phyloP scores from a whole-genome alignment of 2,797 vertebrate genomes.

The Sebastes jordani region DNA sequence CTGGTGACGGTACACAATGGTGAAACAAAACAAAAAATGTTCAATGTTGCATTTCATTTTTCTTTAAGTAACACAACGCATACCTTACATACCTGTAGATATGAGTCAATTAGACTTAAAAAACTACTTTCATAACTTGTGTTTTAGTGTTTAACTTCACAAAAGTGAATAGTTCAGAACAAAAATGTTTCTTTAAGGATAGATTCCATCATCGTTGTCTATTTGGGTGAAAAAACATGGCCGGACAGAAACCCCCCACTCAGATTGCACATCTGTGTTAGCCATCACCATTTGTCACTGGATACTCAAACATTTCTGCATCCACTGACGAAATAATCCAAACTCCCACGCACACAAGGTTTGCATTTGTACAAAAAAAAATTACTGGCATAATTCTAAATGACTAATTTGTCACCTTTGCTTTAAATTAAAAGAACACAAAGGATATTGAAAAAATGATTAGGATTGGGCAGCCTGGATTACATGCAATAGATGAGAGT shows the following conservation, averaged over 20 bases:
- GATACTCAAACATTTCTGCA: conserved; percentile 75
- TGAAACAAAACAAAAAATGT: background rate
- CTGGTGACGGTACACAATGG: conserved; percentile 8
- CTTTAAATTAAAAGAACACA: background rate
- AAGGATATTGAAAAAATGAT: background rate
- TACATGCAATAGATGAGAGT: background rate
- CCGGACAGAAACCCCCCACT: conserved; percentile 58
- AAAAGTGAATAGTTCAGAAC: background rate
- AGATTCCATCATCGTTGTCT: conserved; percentile 10
- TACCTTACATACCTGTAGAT: background rate
- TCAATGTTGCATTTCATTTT: background rate
- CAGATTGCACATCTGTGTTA: conserved; percentile 84
- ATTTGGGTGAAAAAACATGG: conserved; percentile 40
- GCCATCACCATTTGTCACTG: conserved; percentile 77
- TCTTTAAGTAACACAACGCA: background rate
- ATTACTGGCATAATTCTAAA: background rate
- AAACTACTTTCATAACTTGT: background rate
- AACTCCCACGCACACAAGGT: conserved; percentile 32
- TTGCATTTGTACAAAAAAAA: conserved; percentile 3
- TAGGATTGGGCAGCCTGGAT: background rate
- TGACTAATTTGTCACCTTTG: background rate
- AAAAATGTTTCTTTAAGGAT: background rate
- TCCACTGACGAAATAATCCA: conserved; percentile 58
- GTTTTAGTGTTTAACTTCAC: background rate
- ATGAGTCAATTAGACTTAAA: background rate